Conservation (phyloP, 1,140 invertebrate genomes). For the Pogonomyrmex californicus region DNA sequence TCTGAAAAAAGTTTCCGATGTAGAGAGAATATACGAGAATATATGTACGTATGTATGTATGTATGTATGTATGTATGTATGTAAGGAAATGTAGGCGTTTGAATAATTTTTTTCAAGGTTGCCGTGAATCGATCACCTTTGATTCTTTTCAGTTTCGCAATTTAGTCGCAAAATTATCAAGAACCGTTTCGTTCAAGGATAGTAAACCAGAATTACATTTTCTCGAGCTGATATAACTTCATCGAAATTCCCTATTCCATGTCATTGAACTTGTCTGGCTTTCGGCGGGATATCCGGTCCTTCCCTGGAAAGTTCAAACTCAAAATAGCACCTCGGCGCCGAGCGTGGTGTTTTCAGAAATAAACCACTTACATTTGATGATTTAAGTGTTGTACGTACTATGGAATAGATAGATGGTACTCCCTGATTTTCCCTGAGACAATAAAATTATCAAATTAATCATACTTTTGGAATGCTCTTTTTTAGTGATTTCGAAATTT, state of each 20-base stretch:
- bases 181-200: not conserved
- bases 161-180: not conserved
- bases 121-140: not conserved
- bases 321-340: slow-evolving; percentile 28
- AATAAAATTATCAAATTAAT: slow-evolving; percentile 1
- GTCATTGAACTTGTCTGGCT: slow-evolving; percentile 36
- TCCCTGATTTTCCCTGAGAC: not conserved
- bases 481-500: not conserved
- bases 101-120: not conserved
- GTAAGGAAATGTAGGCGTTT: not conserved
- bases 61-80: not conserved
- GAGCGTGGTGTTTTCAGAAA: not conserved
- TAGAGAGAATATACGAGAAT: too few species aligned
- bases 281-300: slow-evolving; percentile 18
- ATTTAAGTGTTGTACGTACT: not conserved
- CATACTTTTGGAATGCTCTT: not conserved
- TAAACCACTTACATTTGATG: slow-evolving; percentile 24
- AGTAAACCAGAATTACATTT: too few species aligned
- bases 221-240: not conserved
- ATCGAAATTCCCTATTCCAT: not conserved
- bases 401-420: not conserved
- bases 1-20: too few species aligned
- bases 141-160: not conserved
- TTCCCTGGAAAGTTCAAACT: slow-evolving; percentile 26
- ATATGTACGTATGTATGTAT: too few species aligned